Base-by-base conservation (phyloP, 2,797 vertebrate genomes). In the Aplochiton taeniatus region DNA sequence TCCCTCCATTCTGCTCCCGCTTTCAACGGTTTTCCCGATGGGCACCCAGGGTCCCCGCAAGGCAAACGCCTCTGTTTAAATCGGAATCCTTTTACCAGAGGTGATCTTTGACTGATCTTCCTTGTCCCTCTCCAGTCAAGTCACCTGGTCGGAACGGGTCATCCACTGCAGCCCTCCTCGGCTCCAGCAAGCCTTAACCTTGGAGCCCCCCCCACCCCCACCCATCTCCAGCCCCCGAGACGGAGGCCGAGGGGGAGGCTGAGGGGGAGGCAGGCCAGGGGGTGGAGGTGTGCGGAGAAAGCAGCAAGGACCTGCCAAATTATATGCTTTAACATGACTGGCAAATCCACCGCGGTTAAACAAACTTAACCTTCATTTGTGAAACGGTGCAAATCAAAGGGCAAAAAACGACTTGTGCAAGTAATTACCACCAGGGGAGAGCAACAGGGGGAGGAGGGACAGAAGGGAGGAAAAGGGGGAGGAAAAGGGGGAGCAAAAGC, bases 301-400 rank as follows among this genome's bases (percentile, higher is more conserved):
- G 77, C 31, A 31, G 31, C 80, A 73, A 90, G 87, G 90, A 92
- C 92, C 90, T 89, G 88, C 84, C 86, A 89, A 93, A 96, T 95
- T 96, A 97, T 98, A 99, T 98, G 97, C 97, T 93, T 93, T 94
- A 94, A 93, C 97, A 99, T 99, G 97, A 94, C 93, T 93, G 91
- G 95, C 96, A 95, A 95, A 96, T 95, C 95, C 93, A 88, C 88
- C 90, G 92, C 93, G 95, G 96, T 96, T 98, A 97, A 98, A 96
- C 95, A 96, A 98, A 99, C 96, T 97, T 98, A 98, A 98, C 97
- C 97, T 98, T 98, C 96, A 98, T 98, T 95, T 96, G 94, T 94
- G 92, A 95, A 96, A 95, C 90, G 87, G 94, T 92, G 93, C 85
- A 80, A 96, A 93, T 94, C 94, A 93, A 94, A 95, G 94, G 94